phyloP scores from a whole-genome alignment of 2,113 vertebrate species.

The Malurus melanocephalus region DNA sequence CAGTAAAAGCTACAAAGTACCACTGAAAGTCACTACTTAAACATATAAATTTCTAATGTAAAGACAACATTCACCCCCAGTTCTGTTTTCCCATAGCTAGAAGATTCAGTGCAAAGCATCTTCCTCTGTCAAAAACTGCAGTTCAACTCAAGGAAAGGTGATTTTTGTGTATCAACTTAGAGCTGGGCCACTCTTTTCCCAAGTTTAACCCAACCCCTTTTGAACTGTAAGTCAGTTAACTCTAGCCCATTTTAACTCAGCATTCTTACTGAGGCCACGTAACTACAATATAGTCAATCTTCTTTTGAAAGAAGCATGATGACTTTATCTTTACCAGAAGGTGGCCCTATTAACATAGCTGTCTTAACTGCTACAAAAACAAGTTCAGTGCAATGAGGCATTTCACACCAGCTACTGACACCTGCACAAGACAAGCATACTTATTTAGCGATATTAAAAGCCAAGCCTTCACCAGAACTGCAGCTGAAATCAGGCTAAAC shows the following conservation, averaged over 20 bases:
- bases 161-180: background rate
- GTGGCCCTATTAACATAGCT: background rate
- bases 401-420: background rate
- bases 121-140: background rate
- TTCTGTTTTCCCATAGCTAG: background rate
- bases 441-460: background rate
- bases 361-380: background rate
- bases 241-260: background rate
- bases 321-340: slow-evolving; percentile 20
- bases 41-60: background rate
- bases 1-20: background rate
- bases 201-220: background rate
- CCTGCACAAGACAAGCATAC: background rate
- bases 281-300: accelerated
- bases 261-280: background rate
- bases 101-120: background rate
- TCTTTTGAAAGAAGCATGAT: background rate
- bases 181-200: background rate
- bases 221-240: background rate
- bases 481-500: background rate
- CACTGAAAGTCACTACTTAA: background rate
- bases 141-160: background rate
- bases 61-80: background rate
- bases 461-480: background rate
- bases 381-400: background rate